Conservation (phyloP, 1,140 invertebrate species). For the Wasmannia auropunctata region DNA sequence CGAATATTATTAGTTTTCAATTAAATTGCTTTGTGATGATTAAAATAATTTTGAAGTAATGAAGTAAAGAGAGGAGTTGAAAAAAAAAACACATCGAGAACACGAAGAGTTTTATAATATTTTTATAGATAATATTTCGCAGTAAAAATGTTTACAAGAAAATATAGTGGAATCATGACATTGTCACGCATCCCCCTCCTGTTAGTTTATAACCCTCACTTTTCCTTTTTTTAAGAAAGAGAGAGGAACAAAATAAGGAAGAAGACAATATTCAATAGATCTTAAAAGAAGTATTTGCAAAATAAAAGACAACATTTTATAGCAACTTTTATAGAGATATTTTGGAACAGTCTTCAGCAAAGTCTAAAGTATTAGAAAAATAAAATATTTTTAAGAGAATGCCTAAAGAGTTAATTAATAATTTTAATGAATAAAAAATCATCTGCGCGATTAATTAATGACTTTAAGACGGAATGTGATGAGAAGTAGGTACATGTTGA, state of each 20-base stretch:
- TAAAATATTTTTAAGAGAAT: neutral
- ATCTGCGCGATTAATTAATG: neutral
- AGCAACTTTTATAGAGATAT: neutral
- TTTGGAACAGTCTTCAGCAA: neutral
- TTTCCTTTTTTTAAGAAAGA: neutral
- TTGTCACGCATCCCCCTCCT: constrained; percentile 3
- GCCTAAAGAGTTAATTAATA: neutral
- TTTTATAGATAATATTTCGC: neutral
- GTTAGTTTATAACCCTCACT: neutral
- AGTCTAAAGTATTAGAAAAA: neutral
- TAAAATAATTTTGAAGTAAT: neutral
- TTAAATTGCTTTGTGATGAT: neutral
- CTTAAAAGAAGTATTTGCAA: neutral
- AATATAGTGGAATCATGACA: neutral
- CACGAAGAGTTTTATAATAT: neutral
- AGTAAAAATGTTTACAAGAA: neutral
- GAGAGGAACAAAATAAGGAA: constrained; percentile 33
- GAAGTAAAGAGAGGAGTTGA: neutral
- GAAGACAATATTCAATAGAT: neutral
- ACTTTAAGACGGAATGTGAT: neutral
- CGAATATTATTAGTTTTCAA: neutral
- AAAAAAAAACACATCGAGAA: neutral
- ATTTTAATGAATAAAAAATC: neutral
- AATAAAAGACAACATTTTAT: neutral
- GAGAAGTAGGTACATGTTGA: neutral